phyloP scores from a whole-genome alignment of 2,113 vertebrate genomes.

The Catharus minimus region DNA sequence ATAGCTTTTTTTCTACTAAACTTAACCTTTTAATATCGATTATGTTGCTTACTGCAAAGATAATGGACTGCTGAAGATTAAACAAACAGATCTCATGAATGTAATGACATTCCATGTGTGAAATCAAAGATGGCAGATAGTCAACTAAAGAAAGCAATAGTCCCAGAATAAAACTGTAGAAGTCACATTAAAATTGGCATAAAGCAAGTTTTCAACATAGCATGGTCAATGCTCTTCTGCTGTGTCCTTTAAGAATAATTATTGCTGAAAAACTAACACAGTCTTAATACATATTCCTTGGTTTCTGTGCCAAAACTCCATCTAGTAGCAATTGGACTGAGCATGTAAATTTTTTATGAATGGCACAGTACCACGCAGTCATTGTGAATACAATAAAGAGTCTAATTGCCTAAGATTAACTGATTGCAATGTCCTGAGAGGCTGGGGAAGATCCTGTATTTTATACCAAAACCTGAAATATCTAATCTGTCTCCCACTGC shows the following conservation, averaged over 20 bases:
- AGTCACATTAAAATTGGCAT: not conserved
- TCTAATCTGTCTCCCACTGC: not conserved
- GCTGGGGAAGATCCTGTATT: not conserved
- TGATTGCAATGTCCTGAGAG: not conserved
- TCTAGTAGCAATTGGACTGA: not conserved
- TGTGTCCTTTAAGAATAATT: not conserved
- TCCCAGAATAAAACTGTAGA: not conserved
- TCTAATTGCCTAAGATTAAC: not conserved
- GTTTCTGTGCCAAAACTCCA: not conserved
- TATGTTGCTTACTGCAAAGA: not conserved
- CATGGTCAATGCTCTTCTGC: rapidly evolving
- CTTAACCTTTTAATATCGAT: not conserved
- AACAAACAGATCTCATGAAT: not conserved
- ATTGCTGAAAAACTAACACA: not conserved
- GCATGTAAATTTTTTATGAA: not conserved
- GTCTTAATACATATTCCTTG: not conserved
- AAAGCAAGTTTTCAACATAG: not conserved
- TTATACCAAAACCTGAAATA: not conserved
- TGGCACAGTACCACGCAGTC: not conserved
- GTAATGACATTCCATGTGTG: not conserved
- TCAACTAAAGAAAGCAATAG: not conserved
- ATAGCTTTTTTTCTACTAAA: not conserved
- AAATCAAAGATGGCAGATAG: not conserved
- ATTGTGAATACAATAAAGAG: not conserved
- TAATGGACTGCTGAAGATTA: not conserved